Evolutionary conservation across 1,140 invertebrate species (phyloP), one percentile per base, ranked within the genome.

Genomic region (Anthonomus grandis): DNA sequence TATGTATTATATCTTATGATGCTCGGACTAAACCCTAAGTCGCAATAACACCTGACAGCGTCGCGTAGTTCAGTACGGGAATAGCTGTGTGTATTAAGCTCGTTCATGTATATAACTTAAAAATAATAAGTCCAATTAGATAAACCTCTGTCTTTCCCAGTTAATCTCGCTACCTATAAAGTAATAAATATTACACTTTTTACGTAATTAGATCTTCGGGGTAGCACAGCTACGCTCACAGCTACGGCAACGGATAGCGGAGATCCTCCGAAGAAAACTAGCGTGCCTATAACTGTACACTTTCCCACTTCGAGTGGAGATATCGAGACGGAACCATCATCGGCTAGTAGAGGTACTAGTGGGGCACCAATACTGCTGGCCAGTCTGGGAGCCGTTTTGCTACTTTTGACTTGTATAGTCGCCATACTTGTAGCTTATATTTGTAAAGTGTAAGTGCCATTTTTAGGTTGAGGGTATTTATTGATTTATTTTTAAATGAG

Each of bases 191-290:
- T 49, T 55, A 13, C 37, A n/a, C n/a, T n/a, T n/a, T n/a, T n/a
- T n/a, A n/a, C n/a, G n/a, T n/a, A n/a, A n/a, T n/a, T n/a, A 52
- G 47, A 46, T 49, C 37, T 57, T 12, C 19, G 34, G 22, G 41
- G 24, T 9, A 57, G n/a, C 22, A 25, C 25, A 37, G 60, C 59
- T 24, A 68, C 50, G 67, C 67, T 65, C 66, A 70, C 60, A 13
- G 85, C 86, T 54, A 72, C 89, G 48, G 92, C 90, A 13, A 84
- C 83, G 1, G 92, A 94, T 71, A 86, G 83, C 25, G 89, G 89
- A 25, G 76, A 78, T 23, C 89, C 89, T 31, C 84, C 89, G 0
- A 76, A 86, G 76, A 84, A 81, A 74, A 74, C 84, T 4, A 85
- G 83, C 58, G 87, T 89, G 42, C 88, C 88, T 1, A 83, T 91